Conservation (phyloP, 1,140 invertebrate genomes). For the Paraescarpia echinospica region DNA sequence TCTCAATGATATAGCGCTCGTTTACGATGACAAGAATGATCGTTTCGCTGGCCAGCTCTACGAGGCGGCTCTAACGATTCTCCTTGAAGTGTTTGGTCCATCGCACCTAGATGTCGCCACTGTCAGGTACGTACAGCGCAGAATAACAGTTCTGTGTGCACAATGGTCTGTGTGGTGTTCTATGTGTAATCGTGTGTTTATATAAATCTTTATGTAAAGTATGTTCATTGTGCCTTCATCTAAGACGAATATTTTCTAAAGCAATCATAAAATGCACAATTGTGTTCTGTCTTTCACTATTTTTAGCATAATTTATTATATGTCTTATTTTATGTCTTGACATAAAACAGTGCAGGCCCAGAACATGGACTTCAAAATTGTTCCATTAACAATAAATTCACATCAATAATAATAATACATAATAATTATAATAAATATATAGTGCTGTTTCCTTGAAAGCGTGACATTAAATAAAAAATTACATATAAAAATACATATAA, state of each 20-base stretch:
- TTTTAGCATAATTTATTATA: not conserved
- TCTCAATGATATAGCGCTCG: constrained; percentile 39
- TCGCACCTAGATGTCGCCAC: constrained; percentile 38
- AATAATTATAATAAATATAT: too few relatives aligned
- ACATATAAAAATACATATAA: too few relatives aligned
- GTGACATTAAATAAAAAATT: too few relatives aligned
- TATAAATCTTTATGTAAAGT: not conserved
- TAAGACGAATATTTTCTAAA: too few relatives aligned
- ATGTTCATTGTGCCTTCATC: too few relatives aligned
- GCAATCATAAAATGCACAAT: too few relatives aligned
- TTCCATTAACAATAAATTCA: too few relatives aligned
- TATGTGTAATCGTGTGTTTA: not conserved
- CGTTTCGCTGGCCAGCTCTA: constrained; percentile 36
- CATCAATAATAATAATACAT: too few relatives aligned
- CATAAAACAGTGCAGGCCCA: too few relatives aligned
- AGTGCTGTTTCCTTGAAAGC: too few relatives aligned
- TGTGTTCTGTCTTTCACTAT: not conserved
- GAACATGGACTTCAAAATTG: too few relatives aligned
- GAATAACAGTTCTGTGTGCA: not conserved
- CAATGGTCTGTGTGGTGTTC: not conserved
- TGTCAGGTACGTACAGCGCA: constrained; percentile 34
- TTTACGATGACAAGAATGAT: constrained; percentile 43
- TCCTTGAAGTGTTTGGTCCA: constrained; percentile 36
- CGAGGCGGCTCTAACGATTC: constrained; percentile 36
- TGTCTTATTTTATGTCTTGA: too few relatives aligned